A percentile compares a stretch with the other conserved stretches of the same genome.
Evolutionary conservation across 2,797 vertebrate genomes (phyloP).

Genomic region (Rhynchotus rufescens): DNA sequence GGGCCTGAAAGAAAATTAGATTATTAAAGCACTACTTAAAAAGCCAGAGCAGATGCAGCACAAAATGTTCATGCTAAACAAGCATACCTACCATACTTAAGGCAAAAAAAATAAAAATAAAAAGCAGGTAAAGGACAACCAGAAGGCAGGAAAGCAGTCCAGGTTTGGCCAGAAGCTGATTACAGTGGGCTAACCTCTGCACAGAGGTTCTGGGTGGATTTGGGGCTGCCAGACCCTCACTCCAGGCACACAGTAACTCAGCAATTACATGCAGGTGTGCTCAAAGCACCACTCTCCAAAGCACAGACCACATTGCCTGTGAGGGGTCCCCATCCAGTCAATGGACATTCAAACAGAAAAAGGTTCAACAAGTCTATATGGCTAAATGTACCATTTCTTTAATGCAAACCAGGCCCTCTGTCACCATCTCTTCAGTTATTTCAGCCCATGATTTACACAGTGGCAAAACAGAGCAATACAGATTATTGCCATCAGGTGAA

Average conservation of each 20-base stretch:
- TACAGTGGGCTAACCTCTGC: neutral
- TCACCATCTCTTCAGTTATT: conserved; percentile 20
- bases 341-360: neutral
- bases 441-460: neutral
- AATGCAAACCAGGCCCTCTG: conserved; percentile 50
- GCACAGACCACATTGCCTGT: neutral
- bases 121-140: neutral
- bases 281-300: neutral
- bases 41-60: neutral
- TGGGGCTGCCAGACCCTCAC: neutral
- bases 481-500: neutral
- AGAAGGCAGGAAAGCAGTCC: neutral
- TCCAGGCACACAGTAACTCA: fast-evolving
- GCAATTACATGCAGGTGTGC: neutral
- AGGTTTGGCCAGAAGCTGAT: neutral
- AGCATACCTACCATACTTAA: neutral
- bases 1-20: neutral
- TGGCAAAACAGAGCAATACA: conserved; percentile 7
- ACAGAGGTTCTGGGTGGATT: neutral
- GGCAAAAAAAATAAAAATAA: neutral
- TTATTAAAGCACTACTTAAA: neutral
- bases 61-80: neutral
- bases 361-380: neutral
- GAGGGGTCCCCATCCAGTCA: neutral
- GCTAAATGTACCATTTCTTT: conserved; percentile 58